A percentile compares a stretch with the other conserved stretches of the same genome.
phyloP scores from a whole-genome alignment of 2,888 invertebrate species.

The Parnassius orleans region DNA sequence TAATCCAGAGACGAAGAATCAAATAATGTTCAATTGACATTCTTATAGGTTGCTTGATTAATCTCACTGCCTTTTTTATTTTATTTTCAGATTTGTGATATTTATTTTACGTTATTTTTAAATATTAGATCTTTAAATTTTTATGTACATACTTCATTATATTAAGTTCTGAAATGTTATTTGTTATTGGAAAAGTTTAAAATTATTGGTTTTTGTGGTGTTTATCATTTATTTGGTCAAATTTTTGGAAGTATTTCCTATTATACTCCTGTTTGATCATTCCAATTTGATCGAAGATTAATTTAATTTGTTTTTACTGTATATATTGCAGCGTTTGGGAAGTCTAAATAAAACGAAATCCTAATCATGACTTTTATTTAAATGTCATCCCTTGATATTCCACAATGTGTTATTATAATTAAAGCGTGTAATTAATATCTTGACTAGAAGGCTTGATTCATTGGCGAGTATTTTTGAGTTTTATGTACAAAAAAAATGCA shows the following conservation, averaged over 20 bases:
- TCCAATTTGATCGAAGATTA: constrained; percentile 4
- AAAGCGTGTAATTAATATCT: too few species aligned
- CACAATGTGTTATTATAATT: too few species aligned
- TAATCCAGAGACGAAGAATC: too few species aligned
- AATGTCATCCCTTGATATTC: neutral
- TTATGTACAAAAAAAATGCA: too few species aligned
- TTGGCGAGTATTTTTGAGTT: too few species aligned
- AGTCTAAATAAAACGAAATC: constrained; percentile 14
- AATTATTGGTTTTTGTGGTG: constrained; percentile 3
- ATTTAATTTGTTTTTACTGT: neutral
- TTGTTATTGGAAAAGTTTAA: constrained; percentile 7
- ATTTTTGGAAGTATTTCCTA: neutral
- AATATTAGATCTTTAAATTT: constrained; percentile 4
- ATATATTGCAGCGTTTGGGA: constrained; percentile 3
- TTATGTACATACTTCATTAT: constrained; percentile 4
- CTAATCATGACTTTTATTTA: constrained; percentile 1
- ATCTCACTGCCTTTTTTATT: neutral
- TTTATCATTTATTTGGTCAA: too few species aligned
- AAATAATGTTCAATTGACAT: too few species aligned
- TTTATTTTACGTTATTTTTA: constrained; percentile 10
- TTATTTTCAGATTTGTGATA: constrained; percentile 13
- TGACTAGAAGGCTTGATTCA: too few species aligned
- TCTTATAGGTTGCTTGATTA: neutral
- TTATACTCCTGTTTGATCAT: constrained; percentile 3
- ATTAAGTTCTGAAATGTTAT: constrained; percentile 1